phyloP scores from a whole-genome alignment of 92 coral and sea anemone species.

The Porites lobata region DNA sequence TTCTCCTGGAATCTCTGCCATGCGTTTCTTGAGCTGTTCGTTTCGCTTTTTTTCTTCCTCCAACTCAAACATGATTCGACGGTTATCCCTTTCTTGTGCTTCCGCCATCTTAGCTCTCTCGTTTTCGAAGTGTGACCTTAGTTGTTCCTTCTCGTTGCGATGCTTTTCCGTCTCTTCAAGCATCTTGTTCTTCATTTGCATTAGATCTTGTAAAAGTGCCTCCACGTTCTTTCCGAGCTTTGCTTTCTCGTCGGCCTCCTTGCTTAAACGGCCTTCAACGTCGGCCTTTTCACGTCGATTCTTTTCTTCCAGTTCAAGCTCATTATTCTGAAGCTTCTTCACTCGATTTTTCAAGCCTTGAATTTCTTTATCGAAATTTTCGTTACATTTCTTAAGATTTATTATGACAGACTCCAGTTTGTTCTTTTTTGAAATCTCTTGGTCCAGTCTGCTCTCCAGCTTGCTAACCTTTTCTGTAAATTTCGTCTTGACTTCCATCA shows the following conservation, averaged over 20 bases:
- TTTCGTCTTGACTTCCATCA: constrained; percentile 72
- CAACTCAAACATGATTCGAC: constrained; percentile 32
- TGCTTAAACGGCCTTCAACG: constrained; percentile 70
- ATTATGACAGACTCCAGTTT: constrained; percentile 66
- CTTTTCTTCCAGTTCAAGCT: constrained; percentile 56
- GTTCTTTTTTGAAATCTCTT: constrained; percentile 63
- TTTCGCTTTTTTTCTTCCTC: constrained; percentile 19
- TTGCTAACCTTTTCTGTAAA: constrained; percentile 68
- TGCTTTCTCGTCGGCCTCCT: constrained; percentile 70
- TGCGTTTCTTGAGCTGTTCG: constrained; percentile 32
- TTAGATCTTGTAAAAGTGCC: constrained; percentile 76
- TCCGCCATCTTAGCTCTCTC: constrained; percentile 36
- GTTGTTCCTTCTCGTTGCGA: constrained; percentile 55
- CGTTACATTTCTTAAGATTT: constrained; percentile 52
- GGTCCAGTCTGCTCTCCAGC: constrained; percentile 63
- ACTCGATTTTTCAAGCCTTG: constrained; percentile 50
- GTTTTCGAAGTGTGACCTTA: constrained; percentile 64
- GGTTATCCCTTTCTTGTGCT: constrained; percentile 8
- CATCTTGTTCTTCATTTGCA: constrained; percentile 75
- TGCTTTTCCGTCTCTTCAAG: constrained; percentile 74
- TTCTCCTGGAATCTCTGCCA: constrained; percentile 48
- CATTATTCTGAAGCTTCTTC: constrained; percentile 66
- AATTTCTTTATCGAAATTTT: constrained; percentile 65
- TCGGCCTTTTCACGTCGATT: constrained; percentile 56
- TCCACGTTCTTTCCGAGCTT: constrained; percentile 76